Evolutionary conservation across 2,797 vertebrate species (phyloP), one percentile per base, ranked within the genome.

Genomic region (Echeneis naucrates): DNA sequence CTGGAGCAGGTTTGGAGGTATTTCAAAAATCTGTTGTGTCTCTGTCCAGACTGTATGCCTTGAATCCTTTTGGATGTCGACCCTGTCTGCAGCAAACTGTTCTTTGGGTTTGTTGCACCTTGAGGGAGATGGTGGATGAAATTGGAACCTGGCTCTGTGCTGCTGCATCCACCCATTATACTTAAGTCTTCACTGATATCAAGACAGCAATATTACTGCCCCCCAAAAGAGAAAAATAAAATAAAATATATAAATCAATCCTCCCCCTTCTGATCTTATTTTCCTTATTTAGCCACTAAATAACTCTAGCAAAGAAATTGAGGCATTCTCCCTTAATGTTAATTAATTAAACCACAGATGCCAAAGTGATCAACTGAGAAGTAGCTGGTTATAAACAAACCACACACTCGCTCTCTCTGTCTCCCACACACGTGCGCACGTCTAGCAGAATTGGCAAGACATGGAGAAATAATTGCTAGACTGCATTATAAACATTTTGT

Each of bases 401-500:
- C 30, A 30, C 57, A 42, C 59, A 62, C 55, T 30, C 69, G 48
- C 13, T 23, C 30, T 54, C n/a, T n/a, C n/a, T 30, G 69, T 48
- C 13, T 23, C 30, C 54, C 35, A 45, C 52, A 70, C 33, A 51
- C 58, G 73, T 58, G 32, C 17, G 57, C 59, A 65, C 54, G 63
- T 85, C 81, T 81, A 79, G 68, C 72, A 80, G 77, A 86, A 74
- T 68, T 92, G 88, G 90, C 82, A 82, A 81, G 80, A 73, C 73
- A 42, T 7, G 21, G 69, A 86, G 83, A 77, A 90, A 91, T 90
- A 91, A 93, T 92, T 92, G 89, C 88, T 81, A 85, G 87, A 89
- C 85, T 86, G 88, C 84, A 84, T 90, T 88, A 86, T 89, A 92
- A 92, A 92, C 86, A 88, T 88, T 89, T 92, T 87, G 84, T 92